phyloP scores from a whole-genome alignment of 2,888 invertebrate species.

The Paralinhomoeus sp. region DNA sequence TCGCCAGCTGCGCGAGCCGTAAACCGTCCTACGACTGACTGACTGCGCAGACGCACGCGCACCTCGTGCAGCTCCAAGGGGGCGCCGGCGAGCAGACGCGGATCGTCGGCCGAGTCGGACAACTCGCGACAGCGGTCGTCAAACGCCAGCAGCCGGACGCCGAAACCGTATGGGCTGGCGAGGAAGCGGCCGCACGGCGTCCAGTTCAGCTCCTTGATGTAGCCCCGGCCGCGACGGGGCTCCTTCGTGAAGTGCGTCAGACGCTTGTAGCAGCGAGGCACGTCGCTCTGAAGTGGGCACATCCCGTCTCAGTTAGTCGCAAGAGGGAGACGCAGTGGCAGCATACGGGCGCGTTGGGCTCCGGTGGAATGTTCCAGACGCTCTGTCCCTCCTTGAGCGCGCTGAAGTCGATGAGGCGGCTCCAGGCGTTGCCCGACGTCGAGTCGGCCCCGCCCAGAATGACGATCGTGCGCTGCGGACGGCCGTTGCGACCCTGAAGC shows the following conservation, averaged over 20 bases:
- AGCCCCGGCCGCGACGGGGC: slow-evolving; percentile 64
- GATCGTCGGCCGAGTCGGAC: slow-evolving; percentile 40
- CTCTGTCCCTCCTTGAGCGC: neutral
- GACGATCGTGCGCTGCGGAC: neutral
- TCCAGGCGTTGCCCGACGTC: neutral
- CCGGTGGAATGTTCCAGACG: neutral
- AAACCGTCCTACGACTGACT: neutral
- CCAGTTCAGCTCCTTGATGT: slow-evolving; percentile 74
- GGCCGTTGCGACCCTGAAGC: neutral
- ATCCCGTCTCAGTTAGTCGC: no score
- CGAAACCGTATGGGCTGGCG: slow-evolving; percentile 66
- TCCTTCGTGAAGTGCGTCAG: slow-evolving; percentile 62
- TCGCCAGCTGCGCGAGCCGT: neutral
- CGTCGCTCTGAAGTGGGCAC: no score
- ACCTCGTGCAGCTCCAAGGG: no score
- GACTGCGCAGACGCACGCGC: neutral
- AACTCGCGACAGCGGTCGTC: slow-evolving; percentile 53
- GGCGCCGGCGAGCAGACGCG: slow-evolving; percentile 5
- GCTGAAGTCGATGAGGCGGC: neutral
- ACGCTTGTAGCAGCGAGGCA: slow-evolving; percentile 27
- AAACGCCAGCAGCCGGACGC: slow-evolving; percentile 59
- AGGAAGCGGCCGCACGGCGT: slow-evolving; percentile 68
- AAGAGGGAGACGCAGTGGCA: neutral
- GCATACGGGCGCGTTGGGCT: neutral
- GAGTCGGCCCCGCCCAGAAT: neutral